Evolutionary conservation across 2,113 vertebrate genomes (phyloP).

Genomic region (Nycticryphes semicollaris): DNA sequence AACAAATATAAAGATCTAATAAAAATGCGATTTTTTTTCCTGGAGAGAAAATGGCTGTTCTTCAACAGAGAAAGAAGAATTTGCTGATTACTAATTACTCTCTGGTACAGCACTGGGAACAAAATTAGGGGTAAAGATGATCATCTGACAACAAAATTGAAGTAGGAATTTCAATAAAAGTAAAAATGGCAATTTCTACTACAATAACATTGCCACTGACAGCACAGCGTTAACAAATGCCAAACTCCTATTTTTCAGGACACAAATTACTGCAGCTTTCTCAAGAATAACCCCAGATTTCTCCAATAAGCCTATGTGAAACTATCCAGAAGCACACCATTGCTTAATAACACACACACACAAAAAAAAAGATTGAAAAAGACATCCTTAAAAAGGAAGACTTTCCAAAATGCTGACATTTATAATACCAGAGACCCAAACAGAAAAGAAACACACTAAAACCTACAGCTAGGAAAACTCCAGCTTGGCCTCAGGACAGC

Average conservation of each 20-base stretch:
- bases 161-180: not conserved
- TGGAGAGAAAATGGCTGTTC: not conserved
- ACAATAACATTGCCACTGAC: not conserved
- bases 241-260: not conserved
- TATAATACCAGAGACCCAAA: not conserved
- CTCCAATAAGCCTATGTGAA: not conserved
- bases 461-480: not conserved
- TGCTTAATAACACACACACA: not conserved
- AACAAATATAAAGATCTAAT: not conserved
- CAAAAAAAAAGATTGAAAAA: not conserved
- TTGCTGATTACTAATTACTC: not conserved
- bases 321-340: not conserved
- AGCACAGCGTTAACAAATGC: not conserved
- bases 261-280: not conserved
- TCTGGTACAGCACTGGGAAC: not conserved
- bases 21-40: not conserved
- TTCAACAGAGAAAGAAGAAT: not conserved
- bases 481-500: not conserved
- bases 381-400: not conserved
- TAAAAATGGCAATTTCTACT: not conserved
- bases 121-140: not conserved
- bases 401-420: not conserved
- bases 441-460: not conserved
- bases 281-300: not conserved
- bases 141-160: not conserved